Base-by-base conservation (phyloP, 2,797 vertebrate species). In the Hephaestus fuliginosus region DNA sequence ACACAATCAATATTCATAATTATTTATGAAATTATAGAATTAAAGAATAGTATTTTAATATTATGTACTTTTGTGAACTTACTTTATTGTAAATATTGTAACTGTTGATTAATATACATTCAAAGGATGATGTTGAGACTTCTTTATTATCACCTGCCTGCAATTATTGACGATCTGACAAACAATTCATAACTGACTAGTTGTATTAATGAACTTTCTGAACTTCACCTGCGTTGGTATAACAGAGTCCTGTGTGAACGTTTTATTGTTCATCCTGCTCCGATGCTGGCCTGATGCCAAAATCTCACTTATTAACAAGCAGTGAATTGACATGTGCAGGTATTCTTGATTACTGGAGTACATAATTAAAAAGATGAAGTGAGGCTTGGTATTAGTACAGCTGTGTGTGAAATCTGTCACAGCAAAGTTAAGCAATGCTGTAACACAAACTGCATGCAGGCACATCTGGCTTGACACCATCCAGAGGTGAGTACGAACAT, bases 291-390 rank as follows among this genome's bases (percentile, higher is more conserved):
- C 44, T 14, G 33, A 49, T 33, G 46, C 68, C 61, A 67, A 22
- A 65, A 69, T n/a, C 17, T 33, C 25, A 58, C 48, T 49, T 49
- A 68, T 68, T 56, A 57, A 71, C 7, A 14, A 44, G 44, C 51
- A 43, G 3, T 51, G 22, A 81, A 41, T 10, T 56, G 44, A 64
- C 55, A 46, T 14, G 7, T 10, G 14, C 15, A 25, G 20, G 30
- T 49, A 84, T 52, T 64, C 51, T 58, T 76, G 33, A 76, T 33
- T 36, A 14, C 68, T 80, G 10, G 5, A 72, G 57, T 41, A 56
- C 14, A 57, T 60, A 30, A 76, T 58, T 68, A 56, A 74, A 70
- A 67, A 61, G 33, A 74, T 22, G 7, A 53, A 61, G 73, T 48
- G 43, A 57, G 58, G 36, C 52, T 78, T 53, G n/a, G 49, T 57